phyloP scores from a whole-genome alignment of 2,888 invertebrate species.

The Chelonus formosanus region DNA sequence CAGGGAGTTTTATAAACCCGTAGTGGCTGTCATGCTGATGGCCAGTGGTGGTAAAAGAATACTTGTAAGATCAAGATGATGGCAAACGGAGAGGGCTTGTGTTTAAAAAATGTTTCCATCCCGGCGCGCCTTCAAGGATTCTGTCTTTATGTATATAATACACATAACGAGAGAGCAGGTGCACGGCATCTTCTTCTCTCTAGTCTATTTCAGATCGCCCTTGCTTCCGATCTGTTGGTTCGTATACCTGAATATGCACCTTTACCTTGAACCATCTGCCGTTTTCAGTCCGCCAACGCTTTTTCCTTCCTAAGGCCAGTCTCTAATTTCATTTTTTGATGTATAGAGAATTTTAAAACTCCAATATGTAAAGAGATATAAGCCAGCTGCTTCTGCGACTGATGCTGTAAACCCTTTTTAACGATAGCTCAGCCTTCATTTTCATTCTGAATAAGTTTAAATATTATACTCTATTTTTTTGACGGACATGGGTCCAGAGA shows the following conservation, averaged over 20 bases:
- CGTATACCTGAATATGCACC: constrained; percentile 45
- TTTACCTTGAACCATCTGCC: constrained; percentile 48
- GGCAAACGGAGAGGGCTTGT: constrained; percentile 9
- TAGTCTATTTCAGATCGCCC: constrained; percentile 35
- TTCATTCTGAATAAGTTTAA: too few relatives aligned
- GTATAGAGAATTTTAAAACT: constrained; percentile 22
- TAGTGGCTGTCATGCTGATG: not conserved
- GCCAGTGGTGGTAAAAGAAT: not conserved
- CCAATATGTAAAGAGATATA: not conserved
- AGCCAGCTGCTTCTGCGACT: constrained; percentile 7
- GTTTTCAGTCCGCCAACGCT: constrained; percentile 33
- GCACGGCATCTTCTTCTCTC: constrained; percentile 42
- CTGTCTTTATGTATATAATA: constrained; percentile 25
- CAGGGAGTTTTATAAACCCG: constrained; percentile 9
- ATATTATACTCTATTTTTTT: too few relatives aligned
- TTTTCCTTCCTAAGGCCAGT: constrained; percentile 17
- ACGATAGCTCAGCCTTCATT: too few relatives aligned
- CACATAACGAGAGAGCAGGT: constrained; percentile 48
- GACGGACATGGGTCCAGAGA: too few relatives aligned
- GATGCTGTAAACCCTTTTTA: not conserved
- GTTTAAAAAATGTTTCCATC: constrained; percentile 47
- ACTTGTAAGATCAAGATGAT: constrained; percentile 3
- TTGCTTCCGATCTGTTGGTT: constrained; percentile 40
- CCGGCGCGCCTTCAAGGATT: constrained; percentile 35
- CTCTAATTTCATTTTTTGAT: constrained; percentile 29